Percentiles rank a stretch among this genome's conserved stretches.
phyloP scores from a whole-genome alignment of 2,888 invertebrate genomes.

The Eupsilia transversa region DNA sequence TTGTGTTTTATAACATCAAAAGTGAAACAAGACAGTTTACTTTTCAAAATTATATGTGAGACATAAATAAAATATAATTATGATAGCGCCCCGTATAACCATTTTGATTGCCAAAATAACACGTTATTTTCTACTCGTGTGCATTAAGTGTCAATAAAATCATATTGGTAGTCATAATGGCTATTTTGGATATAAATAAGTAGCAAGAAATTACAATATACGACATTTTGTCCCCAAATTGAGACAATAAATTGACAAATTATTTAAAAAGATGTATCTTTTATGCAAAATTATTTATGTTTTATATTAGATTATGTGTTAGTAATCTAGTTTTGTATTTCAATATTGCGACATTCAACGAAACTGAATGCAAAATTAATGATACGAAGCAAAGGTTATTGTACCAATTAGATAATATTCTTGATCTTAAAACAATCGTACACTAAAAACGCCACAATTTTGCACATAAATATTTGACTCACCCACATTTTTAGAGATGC shows the following conservation, averaged over 20 bases:
- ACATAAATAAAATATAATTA: slow-evolving; percentile 2
- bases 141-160: slow-evolving; percentile 22
- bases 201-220: slow-evolving; percentile 38
- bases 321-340: slow-evolving; percentile 25
- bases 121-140: not conserved
- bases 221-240: slow-evolving; percentile 14
- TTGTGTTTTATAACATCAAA: not conserved
- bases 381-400: slow-evolving; percentile 10
- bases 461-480: not conserved
- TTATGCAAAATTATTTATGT: slow-evolving; percentile 42
- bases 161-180: slow-evolving; percentile 11
- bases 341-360: slow-evolving; percentile 1
- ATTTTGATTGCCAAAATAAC: not conserved
- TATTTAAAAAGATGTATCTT: slow-evolving; percentile 32
- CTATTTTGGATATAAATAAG: slow-evolving; percentile 6
- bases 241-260: slow-evolving; percentile 44
- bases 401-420: not conserved
- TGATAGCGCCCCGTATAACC: too few relatives aligned
- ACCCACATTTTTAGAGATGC: not conserved
- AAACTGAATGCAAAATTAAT: slow-evolving; percentile 1
- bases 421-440: not conserved
- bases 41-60: not conserved
- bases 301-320: slow-evolving; percentile 23
- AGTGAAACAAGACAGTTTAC: not conserved
- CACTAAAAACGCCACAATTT: not conserved